These are phyloP conservation scores for Pseudococcus jackbeardsleyi DNA, from an alignment of 2,888 invertebrate genomes.

Conservation along the genomic window DNA sequence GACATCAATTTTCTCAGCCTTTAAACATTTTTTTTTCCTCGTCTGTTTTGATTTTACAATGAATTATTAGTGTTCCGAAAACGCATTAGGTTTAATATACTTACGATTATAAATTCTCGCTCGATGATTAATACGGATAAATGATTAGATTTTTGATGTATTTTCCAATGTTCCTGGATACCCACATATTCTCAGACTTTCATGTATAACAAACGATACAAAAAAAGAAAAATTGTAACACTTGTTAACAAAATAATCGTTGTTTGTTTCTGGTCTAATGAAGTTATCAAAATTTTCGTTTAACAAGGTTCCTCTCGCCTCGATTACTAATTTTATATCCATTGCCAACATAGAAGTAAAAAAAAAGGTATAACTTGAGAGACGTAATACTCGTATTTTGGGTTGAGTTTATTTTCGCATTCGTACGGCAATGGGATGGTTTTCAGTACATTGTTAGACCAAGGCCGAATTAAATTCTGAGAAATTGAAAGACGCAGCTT, in stretches of 20 bases:
- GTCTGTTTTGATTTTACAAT: constrained; percentile 3
- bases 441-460: no score
- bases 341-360: background rate
- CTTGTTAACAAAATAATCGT: constrained; percentile 49
- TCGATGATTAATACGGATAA: constrained; percentile 27
- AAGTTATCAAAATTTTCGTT: background rate
- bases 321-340: background rate
- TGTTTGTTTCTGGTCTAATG: background rate
- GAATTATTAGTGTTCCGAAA: constrained; percentile 14
- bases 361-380: no score
- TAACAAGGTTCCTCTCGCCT: background rate
- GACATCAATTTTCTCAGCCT: constrained; percentile 1
- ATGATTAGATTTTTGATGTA: constrained; percentile 27
- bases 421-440: no score
- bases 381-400: no score
- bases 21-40: background rate
- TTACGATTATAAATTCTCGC: background rate
- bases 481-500: no score
- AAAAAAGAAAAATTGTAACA: constrained; percentile 12
- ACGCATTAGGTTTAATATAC: background rate
- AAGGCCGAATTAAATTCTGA: no score
- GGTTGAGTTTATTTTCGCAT: no score
- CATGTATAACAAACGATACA: background rate
- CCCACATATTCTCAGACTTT: background rate
- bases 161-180: background rate